phyloP scores from a whole-genome alignment of 2,113 vertebrate genomes.

The Condylura cristata region DNA sequence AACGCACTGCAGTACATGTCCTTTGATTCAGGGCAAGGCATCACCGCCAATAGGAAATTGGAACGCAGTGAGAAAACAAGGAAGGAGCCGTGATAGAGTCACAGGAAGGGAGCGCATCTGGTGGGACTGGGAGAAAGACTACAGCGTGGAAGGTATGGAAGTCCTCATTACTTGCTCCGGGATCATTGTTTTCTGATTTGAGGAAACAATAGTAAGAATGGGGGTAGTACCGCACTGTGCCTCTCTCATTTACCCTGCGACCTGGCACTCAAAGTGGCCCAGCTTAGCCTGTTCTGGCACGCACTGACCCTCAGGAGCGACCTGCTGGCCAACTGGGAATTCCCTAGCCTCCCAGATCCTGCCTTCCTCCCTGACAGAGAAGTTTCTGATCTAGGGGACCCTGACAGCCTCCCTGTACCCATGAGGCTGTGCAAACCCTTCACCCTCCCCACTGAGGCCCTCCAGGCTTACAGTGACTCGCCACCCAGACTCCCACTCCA shows the following conservation, averaged over 20 bases:
- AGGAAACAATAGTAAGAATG: background rate
- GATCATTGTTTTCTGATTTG: background rate
- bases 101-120: conserved; percentile 1
- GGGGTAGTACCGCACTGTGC: background rate
- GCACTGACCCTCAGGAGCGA: no score
- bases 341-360: no score
- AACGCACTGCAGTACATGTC: background rate
- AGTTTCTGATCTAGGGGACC: no score
- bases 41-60: background rate
- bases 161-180: background rate
- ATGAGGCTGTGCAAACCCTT: no score
- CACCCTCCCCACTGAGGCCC: no score
- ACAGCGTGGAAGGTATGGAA: background rate
- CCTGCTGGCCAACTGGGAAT: no score
- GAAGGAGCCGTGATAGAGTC: background rate
- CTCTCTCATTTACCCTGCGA: background rate
- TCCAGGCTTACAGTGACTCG: no score
- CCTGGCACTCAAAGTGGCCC: background rate
- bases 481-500: no score
- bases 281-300: background rate
- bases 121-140: background rate
- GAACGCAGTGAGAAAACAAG: background rate
- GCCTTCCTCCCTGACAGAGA: no score
- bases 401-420: no score
- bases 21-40: background rate